phyloP scores from a whole-genome alignment of 1,140 invertebrate species.

The Polypedilum vanderplanki region DNA sequence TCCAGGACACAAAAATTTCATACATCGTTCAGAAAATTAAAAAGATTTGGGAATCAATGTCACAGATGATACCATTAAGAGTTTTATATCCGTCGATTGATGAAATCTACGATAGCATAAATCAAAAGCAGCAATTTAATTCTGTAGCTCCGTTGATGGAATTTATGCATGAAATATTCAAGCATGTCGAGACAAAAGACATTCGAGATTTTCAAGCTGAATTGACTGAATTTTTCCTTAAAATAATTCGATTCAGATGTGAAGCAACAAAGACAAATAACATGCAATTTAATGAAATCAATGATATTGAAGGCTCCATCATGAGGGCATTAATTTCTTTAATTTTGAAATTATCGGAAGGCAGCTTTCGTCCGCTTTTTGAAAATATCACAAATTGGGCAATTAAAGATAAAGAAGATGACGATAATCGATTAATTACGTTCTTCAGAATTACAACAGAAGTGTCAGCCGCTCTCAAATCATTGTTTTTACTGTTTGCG shows the following conservation, averaged over 20 bases:
- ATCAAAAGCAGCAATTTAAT: conserved; percentile 51
- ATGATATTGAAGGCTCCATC: conserved; percentile 59
- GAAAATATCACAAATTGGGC: conserved; percentile 83
- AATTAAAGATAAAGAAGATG: conserved; percentile 50
- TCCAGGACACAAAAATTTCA: conserved; percentile 39
- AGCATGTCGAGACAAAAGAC: conserved; percentile 51
- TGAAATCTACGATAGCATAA: conserved; percentile 56
- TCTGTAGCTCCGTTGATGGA: conserved; percentile 64
- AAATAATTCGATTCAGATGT: conserved; percentile 63
- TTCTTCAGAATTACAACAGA: conserved; percentile 66
- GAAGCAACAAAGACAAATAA: conserved; percentile 39
- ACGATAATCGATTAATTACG: conserved; percentile 60
- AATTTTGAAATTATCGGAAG: conserved; percentile 81
- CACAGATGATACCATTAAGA: conserved; percentile 59
- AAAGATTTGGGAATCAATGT: conserved; percentile 59
- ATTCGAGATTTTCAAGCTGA: conserved; percentile 56
- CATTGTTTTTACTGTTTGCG: conserved; percentile 83
- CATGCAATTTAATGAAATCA: conserved; percentile 41
- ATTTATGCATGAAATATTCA: conserved; percentile 64
- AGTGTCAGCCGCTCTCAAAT: conserved; percentile 75
- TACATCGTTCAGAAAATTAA: conserved; percentile 52
- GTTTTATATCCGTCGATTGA: conserved; percentile 69
- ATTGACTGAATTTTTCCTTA: conserved; percentile 66
- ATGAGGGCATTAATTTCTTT: conserved; percentile 67
- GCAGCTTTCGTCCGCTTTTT: conserved; percentile 78